Percentiles rank a stretch among this genome's conserved stretches.
phyloP scores from a whole-genome alignment of 2,797 vertebrate genomes.

The Heliangelus exortis region DNA sequence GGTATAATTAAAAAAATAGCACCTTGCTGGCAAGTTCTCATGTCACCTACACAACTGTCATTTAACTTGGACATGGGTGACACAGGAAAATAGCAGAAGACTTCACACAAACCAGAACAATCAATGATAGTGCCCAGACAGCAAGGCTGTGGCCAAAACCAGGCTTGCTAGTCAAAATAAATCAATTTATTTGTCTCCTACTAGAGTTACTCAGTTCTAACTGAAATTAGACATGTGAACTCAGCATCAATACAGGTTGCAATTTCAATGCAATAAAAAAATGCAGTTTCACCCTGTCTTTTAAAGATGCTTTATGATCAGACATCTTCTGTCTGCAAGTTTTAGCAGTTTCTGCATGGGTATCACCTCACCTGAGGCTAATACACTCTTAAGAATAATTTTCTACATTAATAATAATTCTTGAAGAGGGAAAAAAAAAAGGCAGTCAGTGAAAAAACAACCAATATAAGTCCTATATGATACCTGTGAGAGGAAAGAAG shows the following conservation, averaged over 20 bases:
- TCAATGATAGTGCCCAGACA: background rate
- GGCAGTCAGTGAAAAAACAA: background rate
- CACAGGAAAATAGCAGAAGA: background rate
- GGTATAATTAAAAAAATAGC: background rate
- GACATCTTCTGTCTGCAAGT: background rate
- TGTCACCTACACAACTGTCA: background rate
- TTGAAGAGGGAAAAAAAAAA: background rate
- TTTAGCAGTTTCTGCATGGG: background rate
- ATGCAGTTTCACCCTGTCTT: background rate
- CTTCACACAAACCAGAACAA: background rate
- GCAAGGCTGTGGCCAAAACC: background rate
- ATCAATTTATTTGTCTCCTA: background rate
- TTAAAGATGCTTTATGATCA: background rate
- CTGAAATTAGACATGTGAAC: background rate
- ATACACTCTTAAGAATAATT: background rate
- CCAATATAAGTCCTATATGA: background rate
- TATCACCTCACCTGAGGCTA: background rate
- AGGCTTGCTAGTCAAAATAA: background rate
- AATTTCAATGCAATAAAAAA: background rate
- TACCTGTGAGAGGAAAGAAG: constrained; percentile 90
- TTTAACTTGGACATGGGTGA: background rate
- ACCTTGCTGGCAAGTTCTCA: background rate
- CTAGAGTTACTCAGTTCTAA: background rate
- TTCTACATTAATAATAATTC: background rate
- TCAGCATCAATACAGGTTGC: background rate